Evolutionary conservation across 2,797 vertebrate species (phyloP), one percentile per base, ranked within the genome.

Genomic region (Oophaga sylvatica): DNA sequence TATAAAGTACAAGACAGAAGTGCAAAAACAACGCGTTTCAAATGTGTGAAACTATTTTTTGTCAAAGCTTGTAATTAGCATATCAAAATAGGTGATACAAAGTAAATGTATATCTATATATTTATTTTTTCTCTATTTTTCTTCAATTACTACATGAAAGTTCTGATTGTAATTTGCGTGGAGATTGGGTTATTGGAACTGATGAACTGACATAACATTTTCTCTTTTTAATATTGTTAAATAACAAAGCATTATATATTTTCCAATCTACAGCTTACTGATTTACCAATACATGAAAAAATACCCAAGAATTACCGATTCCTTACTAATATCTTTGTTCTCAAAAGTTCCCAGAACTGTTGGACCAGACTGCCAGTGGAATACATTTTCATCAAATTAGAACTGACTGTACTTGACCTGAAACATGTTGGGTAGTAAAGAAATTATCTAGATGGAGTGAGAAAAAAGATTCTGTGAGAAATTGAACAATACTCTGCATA

Each of bases 351-450:
- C 76, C 75, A 88, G 87, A 60, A 88, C 79, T 80, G 76, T 80
- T 79, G 56, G 57, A 56, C 35, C 56, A 84, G 81, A 22, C 45
- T 57, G 80, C 86, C 80, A 83, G 20, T 41, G 12, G 87, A 87
- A 87, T 87, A 78, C 16, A 87, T 87, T 83, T 87, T 31, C 81
- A 83, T 87, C 79, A 15, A 45, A 83, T 83, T 87, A 87, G 26
- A 22, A 70, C 2, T 26, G 59, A 0, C 29, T 5, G 63, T 67
- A 79, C 75, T 83, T 83, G 87, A 83, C 87, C 81, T 62, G 53
- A 17, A 83, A 29, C 53, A 60, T 78, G 62, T 77, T 70, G 48
- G 35, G 31, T 77, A 78, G 70, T 65, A 76, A 81, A 59, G 15
- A 45, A 84, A 84, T 85, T 67, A 85, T 56, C 57, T 79, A 35